Evolutionary conservation across 2,113 vertebrate genomes (phyloP).

Genomic region (Daphoenositta chrysoptera): DNA sequence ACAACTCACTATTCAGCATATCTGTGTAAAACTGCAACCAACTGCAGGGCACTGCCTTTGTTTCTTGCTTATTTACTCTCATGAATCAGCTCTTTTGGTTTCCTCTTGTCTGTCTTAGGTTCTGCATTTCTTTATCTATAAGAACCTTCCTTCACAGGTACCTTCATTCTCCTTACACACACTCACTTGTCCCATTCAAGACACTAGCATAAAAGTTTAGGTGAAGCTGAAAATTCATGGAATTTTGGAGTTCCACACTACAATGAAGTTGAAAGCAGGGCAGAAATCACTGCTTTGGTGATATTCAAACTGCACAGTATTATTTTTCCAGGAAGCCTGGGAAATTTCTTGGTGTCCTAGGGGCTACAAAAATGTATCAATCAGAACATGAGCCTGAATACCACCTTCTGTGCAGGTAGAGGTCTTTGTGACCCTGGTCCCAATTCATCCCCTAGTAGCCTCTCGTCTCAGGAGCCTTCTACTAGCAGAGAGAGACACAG

Average conservation of each 20-base stretch:
- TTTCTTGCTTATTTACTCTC: background rate
- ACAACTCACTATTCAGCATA: background rate
- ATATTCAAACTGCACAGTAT: background rate
- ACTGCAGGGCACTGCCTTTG: background rate
- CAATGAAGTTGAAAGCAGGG: background rate
- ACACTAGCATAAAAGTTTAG: background rate
- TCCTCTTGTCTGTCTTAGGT: background rate
- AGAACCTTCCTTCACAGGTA: background rate
- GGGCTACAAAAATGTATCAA: background rate
- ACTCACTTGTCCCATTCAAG: background rate
- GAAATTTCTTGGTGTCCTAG: background rate
- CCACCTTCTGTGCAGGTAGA: background rate
- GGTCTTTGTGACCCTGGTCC: background rate
- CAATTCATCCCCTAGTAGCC: background rate
- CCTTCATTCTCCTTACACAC: background rate
- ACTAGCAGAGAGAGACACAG: background rate
- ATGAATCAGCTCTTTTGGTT: background rate
- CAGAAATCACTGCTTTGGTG: background rate
- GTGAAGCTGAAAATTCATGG: background rate
- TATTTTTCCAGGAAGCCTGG: background rate
- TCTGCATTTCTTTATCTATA: background rate
- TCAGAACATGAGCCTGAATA: background rate
- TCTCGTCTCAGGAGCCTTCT: background rate
- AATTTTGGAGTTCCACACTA: background rate
- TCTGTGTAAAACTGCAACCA: background rate